Percentiles rank a stretch among this genome's conserved stretches.
phyloP scores from a whole-genome alignment of 2,888 invertebrate genomes.

The Pomacea canaliculata region DNA sequence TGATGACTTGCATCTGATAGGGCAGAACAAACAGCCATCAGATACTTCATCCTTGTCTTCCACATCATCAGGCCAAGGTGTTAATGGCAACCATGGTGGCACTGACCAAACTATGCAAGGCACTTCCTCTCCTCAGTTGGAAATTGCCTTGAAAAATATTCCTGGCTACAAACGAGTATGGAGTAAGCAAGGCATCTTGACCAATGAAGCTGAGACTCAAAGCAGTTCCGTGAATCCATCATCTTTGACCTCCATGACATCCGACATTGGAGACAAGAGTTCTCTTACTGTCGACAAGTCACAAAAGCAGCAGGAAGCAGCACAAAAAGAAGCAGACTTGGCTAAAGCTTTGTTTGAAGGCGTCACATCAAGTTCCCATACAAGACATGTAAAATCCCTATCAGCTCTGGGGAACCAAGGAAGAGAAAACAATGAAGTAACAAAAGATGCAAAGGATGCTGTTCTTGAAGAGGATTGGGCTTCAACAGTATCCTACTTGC shows the following conservation, averaged over 20 bases:
- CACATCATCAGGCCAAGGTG: background rate
- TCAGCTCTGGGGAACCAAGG: too few species aligned
- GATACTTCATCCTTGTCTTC: background rate
- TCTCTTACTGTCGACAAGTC: background rate
- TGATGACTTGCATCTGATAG: background rate
- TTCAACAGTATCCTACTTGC: too few species aligned
- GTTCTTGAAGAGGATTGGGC: too few species aligned
- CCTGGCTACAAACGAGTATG: background rate
- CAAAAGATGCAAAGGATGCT: too few species aligned
- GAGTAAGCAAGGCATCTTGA: conserved; percentile 12
- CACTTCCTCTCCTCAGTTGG: background rate
- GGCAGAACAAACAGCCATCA: background rate
- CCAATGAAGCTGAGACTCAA: background rate
- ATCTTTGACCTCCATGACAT: too few species aligned
- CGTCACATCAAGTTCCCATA: background rate
- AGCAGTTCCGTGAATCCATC: too few species aligned
- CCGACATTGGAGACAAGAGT: background rate
- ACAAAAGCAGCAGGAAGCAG: background rate
- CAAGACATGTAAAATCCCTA: too few species aligned
- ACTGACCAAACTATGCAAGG: background rate
- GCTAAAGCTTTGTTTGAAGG: conserved; percentile 19
- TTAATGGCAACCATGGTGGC: background rate
- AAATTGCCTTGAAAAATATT: background rate
- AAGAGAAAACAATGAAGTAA: too few species aligned
- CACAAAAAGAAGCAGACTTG: conserved; percentile 3